These are phyloP conservation scores for Philereme transversata DNA, from an alignment of 2,888 invertebrate species.

Conservation along the genomic window DNA sequence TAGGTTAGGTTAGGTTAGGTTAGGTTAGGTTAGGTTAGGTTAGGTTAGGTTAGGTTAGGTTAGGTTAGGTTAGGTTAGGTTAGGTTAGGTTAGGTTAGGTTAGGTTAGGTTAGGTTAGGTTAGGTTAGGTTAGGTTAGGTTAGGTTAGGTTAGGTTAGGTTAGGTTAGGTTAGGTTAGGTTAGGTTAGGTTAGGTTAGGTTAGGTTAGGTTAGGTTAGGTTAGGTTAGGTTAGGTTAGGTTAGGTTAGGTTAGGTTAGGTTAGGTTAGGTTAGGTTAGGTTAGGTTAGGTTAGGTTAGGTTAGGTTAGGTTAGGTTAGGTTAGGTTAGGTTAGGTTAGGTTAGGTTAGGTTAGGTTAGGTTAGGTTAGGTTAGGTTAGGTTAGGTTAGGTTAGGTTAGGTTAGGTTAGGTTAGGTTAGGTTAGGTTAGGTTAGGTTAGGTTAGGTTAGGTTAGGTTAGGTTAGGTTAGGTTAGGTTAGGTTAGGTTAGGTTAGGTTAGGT, in stretches of 20 bases:
- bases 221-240: slow-evolving; percentile 31
- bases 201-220: slow-evolving; percentile 37
- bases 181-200: slow-evolving; percentile 29
- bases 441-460: too few species aligned
- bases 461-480: too few species aligned
- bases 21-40: slow-evolving; percentile 31
- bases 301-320: slow-evolving; percentile 39
- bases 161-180: slow-evolving; percentile 23
- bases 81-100: slow-evolving; percentile 38
- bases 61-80: slow-evolving; percentile 34
- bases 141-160: slow-evolving; percentile 20
- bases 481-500: too few species aligned
- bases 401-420: too few species aligned
- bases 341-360: slow-evolving; percentile 32
- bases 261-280: slow-evolving; percentile 39
- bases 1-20: slow-evolving; percentile 30
- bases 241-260: slow-evolving; percentile 30
- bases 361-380: slow-evolving; percentile 33
- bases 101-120: slow-evolving; percentile 37
- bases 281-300: slow-evolving; percentile 38
- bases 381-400: neutral
- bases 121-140: slow-evolving; percentile 23
- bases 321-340: slow-evolving; percentile 41
- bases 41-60: slow-evolving; percentile 21
- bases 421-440: too few species aligned